Evolutionary conservation across 2,888 invertebrate species (phyloP), one percentile per base, ranked within the genome.

Genomic region (Mechanitis messenoides): DNA sequence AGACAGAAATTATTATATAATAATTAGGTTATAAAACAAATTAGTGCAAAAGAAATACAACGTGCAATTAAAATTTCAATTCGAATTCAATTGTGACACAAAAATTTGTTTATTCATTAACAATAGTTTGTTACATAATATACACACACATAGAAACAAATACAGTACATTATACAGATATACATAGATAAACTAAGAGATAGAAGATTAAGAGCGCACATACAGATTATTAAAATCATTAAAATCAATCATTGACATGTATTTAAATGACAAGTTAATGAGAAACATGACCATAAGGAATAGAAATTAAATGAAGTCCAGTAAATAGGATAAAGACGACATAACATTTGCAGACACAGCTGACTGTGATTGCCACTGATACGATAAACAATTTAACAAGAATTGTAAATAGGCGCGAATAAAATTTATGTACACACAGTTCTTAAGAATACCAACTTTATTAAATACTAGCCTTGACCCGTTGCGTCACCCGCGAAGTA

Each of bases 1-100:
- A 62, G 65, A 62, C 65, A 60, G 55, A 56, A 65, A 66, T 60
- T 61, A 33, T 67, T 67, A 57, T 58, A 56, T 61, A 64, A 67
- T 50, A 60, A 55, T 56, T 53, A 50, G 50, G 42, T 31, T 50
- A 50, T 31, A 50, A 20, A 31, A 50, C 20, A 31, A 28, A 50
- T 50, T 28, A 20, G 47, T 20, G 3, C 20, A 31, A 42, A 42
- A 50, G 47, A 31, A 50, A 50, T 31, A 50, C 47, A 47, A 47
- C n/a, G 20, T 28, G 50, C 50, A 50, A 50, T 50, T 50, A 50
- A 50, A 50, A 31, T 31, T 31, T 50, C 50, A 50, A 50, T 50
- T 50, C n/a, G 11, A 9, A 50, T 50, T 1, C 31, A 50, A 50
- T 50, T 50, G 47, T 47, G 50, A 31, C 50, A 50, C n/a, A 50